Evolutionary conservation across 2,888 invertebrate species (phyloP), one percentile per base, ranked within the genome.

Genomic region (Drosophila stalkeri): DNA sequence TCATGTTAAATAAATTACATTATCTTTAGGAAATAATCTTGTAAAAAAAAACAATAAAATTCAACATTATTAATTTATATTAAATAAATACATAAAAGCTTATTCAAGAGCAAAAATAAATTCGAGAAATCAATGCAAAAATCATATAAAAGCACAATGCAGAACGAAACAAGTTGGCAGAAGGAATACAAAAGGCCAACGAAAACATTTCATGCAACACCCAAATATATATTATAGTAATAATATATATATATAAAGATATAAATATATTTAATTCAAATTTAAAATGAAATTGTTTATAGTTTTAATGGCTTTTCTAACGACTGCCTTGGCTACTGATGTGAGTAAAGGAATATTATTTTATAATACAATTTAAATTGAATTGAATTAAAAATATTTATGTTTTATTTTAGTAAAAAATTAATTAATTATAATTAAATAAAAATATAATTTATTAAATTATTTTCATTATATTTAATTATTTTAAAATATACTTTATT

Each of bases 261-360:
- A 51, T 20, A 33, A 18, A 51, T 12, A 51, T 51, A 33, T 18
- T 3, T 12, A 33, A 5, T 1, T 14, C 3, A 51, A 18, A 18
- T 8, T 52, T 46, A 81, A 20, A 35, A 90, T 91, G 91, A 90
- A 89, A 61, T 75, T 77, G 6, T 14, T 86, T 0, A 43, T 81
- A 35, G 56, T 75, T 43, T 49, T 82, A 39, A 37, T 72, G 14
- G 57, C 52, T n/a, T 51, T 72, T 27, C 39, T 86, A 12, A 72
- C 80, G 8, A 8, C 68, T 12, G 56, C 61, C 11, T 47, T 59
- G 33, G 67, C 74, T 35, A 80, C 61, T 2, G 70, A 78, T 12
- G 90, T 91, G 62, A 84, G 85, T 72, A 37, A 4, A 31, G 3
- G 1, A 8, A n/a, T n/a, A 5, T 49, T 2, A 49, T 5, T n/a